phyloP scores from a whole-genome alignment of 2,888 invertebrate genomes.

The Hydraecia micacea region DNA sequence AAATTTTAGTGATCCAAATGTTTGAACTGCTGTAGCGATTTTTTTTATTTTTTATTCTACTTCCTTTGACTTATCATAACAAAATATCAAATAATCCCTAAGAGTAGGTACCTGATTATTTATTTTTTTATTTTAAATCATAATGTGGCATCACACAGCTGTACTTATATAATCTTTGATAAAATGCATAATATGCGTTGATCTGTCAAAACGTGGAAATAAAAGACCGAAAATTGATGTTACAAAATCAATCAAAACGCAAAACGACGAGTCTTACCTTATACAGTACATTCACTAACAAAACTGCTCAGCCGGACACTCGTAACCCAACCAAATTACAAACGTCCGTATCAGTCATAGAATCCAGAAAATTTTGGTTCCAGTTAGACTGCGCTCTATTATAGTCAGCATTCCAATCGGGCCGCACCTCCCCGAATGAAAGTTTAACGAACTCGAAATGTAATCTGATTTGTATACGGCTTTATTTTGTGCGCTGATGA shows the following conservation, averaged over 20 bases:
- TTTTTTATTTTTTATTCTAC: too few relatives aligned
- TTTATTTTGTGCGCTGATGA: slow-evolving; percentile 70
- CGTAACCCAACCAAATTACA: slow-evolving; percentile 27
- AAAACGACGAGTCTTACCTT: neutral
- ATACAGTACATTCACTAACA: neutral
- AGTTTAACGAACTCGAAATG: slow-evolving; percentile 84
- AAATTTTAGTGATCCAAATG: too few relatives aligned
- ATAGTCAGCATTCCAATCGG: slow-evolving; percentile 77
- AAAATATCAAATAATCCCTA: too few relatives aligned
- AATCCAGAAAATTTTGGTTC: slow-evolving; percentile 35
- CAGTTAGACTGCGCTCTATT: slow-evolving; percentile 68
- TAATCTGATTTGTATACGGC: slow-evolving; percentile 80
- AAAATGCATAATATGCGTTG: neutral
- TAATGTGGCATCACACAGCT: too few relatives aligned
- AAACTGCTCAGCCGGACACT: slow-evolving; percentile 14
- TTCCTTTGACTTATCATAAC: too few relatives aligned
- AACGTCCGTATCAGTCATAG: slow-evolving; percentile 28
- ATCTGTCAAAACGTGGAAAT: neutral
- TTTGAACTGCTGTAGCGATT: too few relatives aligned
- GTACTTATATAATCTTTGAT: neutral
- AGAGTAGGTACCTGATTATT: too few relatives aligned
- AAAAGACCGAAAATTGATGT: neutral
- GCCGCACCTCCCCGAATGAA: slow-evolving; percentile 74
- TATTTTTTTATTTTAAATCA: too few relatives aligned
- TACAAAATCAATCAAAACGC: neutral